These are phyloP conservation scores for Artemisiospiza belli DNA, from an alignment of 2,113 vertebrate genomes.

Conservation along the genomic window DNA sequence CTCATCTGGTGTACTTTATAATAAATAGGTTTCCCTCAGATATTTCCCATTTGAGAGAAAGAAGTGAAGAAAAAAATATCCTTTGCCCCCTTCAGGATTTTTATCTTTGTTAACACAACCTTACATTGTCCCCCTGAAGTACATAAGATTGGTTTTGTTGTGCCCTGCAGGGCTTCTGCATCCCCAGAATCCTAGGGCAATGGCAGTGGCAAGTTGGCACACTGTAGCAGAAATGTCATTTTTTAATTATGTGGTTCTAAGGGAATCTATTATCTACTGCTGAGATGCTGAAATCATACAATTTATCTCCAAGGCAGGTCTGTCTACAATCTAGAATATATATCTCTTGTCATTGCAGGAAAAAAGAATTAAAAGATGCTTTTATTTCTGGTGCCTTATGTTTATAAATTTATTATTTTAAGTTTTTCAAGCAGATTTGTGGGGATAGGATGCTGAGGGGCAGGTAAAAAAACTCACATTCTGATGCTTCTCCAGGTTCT, in stretches of 20 bases:
- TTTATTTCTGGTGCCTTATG: slow-evolving; percentile 70
- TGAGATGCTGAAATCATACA: slow-evolving; percentile 74
- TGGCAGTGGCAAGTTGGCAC: slow-evolving; percentile 36
- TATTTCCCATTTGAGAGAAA: not conserved
- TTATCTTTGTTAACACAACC: slow-evolving; percentile 8
- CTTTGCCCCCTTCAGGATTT: not conserved
- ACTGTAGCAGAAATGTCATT: slow-evolving; percentile 70
- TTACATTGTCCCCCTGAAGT: slow-evolving; percentile 36
- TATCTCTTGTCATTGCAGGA: slow-evolving; percentile 71
- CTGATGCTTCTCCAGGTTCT: not conserved
- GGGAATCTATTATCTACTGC: slow-evolving; percentile 75
- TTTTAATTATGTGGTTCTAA: slow-evolving; percentile 79
- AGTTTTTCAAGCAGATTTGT: not conserved
- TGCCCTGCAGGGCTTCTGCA: slow-evolving; percentile 14
- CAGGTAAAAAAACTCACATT: not conserved
- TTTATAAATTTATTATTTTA: slow-evolving; percentile 69
- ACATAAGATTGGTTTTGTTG: slow-evolving; percentile 48
- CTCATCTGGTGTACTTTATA: slow-evolving; percentile 22
- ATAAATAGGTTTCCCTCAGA: not conserved
- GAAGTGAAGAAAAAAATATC: not conserved
- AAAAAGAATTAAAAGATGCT: slow-evolving; percentile 66
- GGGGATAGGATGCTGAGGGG: not conserved
- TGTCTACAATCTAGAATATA: slow-evolving; percentile 69
- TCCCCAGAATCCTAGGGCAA: slow-evolving; percentile 53
- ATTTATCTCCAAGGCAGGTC: slow-evolving; percentile 77